Evolutionary conservation across 2,888 invertebrate genomes (phyloP), one percentile per base, ranked within the genome.

Genomic region (Elaeidobius kamerunicus): DNA sequence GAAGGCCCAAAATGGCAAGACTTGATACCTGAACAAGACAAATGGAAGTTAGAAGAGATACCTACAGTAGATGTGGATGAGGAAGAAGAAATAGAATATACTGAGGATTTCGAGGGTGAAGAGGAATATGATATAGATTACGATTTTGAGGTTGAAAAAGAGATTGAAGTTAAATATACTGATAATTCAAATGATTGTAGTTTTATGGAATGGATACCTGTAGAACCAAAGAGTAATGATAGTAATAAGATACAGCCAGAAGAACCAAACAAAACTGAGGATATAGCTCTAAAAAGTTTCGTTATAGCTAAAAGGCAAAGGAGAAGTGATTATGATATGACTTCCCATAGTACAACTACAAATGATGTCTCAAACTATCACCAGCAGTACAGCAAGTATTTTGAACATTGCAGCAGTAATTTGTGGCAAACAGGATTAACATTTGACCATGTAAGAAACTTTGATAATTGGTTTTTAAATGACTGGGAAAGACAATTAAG

Each of bases 401-500:
- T 66, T 55, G 59, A 69, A 12, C 58, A 66, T 42, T 68, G 65
- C 47, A 65, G 66, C 52, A 59, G 63, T 9, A 53, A 61, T 36
- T 62, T 73, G 39, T 65, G 65, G 62, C 58, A 66, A 27, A 61
- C 61, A 19, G 68, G 65, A 6, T 57, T 66, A 34, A 63, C 49
- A 19, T 71, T 71, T 57, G 62, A 66, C 30, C 60, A 57, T 52
- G 63, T 65, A 3, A 54, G 57, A 15, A 59, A 59, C 47, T 72
- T 71, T 61, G 65, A 70, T 42, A 47, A 59, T n/a, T 71, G 67
- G 67, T 73, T 67, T 55, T 52, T 46, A 35, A 56, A 68, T 27
- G 57, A 69, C 15, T 73, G 71, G 71, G 69, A 70, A 55, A 51
- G 60, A n/a, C 66, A 70, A 45, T 56, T 73, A n/a, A 54, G 57